Percentiles rank a stretch among this genome's conserved stretches.
These are phyloP conservation scores for Sebastes aleutianus DNA, from an alignment of 2,797 vertebrate species.

Conservation along the genomic window DNA sequence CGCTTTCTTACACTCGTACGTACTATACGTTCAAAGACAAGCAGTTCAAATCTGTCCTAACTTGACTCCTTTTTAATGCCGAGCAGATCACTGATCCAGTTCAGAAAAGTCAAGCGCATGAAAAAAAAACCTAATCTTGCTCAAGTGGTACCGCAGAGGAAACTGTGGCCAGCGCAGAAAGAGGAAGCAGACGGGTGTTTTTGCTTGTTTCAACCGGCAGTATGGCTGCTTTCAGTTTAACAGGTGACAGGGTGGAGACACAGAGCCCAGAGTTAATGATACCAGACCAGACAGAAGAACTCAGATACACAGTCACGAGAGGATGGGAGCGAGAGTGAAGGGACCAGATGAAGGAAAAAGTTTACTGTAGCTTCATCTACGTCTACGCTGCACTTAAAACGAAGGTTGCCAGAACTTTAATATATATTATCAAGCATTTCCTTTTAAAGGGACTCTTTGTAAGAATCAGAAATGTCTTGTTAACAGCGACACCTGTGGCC, in stretches of 20 bases:
- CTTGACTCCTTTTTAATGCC: background rate
- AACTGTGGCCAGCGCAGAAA: slow-evolving; percentile 52
- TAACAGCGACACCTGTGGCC: fast-evolving
- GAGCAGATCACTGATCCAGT: background rate
- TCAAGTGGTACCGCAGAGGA: slow-evolving; percentile 46
- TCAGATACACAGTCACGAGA: background rate
- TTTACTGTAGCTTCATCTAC: background rate
- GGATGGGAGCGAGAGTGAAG: background rate
- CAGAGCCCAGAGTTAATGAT: background rate
- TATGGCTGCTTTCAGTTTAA: slow-evolving; percentile 33
- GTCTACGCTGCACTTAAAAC: too few relatives aligned
- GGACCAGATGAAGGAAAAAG: too few relatives aligned
- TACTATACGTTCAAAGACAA: background rate
- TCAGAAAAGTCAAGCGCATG: background rate
- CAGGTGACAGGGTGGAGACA: background rate
- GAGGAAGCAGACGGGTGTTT: slow-evolving; percentile 53
- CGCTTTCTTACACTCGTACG: background rate
- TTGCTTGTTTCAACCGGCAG: slow-evolving; percentile 15
- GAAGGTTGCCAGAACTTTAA: background rate
- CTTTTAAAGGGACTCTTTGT: background rate
- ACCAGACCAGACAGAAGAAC: background rate
- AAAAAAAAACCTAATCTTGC: background rate
- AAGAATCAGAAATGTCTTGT: too few relatives aligned
- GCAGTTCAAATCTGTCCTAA: background rate
- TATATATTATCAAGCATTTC: background rate